Base-by-base conservation (phyloP, 1,140 invertebrate species). In the Hermetia illucens region DNA sequence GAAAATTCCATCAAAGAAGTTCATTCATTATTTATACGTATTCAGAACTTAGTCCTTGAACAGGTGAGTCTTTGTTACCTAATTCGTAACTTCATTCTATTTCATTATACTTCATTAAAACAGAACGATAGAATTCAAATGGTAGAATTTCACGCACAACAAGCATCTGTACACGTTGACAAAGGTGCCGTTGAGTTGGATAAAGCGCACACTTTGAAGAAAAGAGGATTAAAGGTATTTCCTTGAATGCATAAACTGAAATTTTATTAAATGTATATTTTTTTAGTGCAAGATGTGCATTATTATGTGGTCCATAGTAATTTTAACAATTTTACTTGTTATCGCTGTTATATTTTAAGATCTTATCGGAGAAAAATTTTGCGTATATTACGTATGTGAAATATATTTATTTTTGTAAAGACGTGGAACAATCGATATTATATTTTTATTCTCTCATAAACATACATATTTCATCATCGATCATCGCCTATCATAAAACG, bases 1-100 rank as follows among this genome's bases (percentile, higher is more conserved):
- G 57, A 60, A 17, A 58, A 57, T 34, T 60, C 57, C 8, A 55
- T 60, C 25, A 53, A 57, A 24, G 57, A 60, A 47, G 57, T 60
- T 0, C 57, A 60, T 33, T 54, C 55, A 2, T 43, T 60, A 13
- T 60, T 60, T 29, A 44, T 60, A 44, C 47, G 54, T 21, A 56
- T 60, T 25, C 57, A 60, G 40, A 58, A 50, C 1, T 36, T 60
- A n/a, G 57, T 60, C 15, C 44, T 56, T 29, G 54, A 59, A 38
- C 57, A 60, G 39, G 46, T 47, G 30, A 41, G n/a, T n/a, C n/a
- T n/a, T 18, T 15, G 18, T 6, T 4, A 31, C 12, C 3, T 13
- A 25, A 4, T 6, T 36, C 21, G 22, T 12, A 22, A 21, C 5
- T 9, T 9, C 4, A 6, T 15, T 9, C 19, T 20, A 10, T 18